Conservation (phyloP, 1,140 invertebrate species). For the Drosophila sproati region DNA sequence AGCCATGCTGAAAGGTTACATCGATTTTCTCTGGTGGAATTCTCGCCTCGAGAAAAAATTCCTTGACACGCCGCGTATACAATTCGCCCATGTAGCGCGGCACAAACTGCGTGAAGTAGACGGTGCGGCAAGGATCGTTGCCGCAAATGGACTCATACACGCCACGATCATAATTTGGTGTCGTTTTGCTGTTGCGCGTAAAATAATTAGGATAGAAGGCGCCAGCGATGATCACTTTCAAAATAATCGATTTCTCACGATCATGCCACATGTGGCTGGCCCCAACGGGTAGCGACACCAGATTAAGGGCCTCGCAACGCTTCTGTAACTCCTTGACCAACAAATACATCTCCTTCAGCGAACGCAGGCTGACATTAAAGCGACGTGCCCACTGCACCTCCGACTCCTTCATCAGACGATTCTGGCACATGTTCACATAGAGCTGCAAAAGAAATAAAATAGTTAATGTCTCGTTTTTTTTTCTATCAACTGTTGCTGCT, state of each 20-base stretch:
- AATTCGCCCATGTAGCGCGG: slow-evolving; percentile 89
- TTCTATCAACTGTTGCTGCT: neutral
- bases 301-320: slow-evolving; percentile 86
- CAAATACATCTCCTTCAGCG: slow-evolving; percentile 90
- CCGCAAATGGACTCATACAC: slow-evolving; percentile 88
- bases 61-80: slow-evolving; percentile 88
- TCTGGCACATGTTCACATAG: slow-evolving; percentile 56
- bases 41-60: slow-evolving; percentile 85
- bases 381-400: slow-evolving; percentile 88
- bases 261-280: slow-evolving; percentile 83
- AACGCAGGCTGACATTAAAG: slow-evolving; percentile 90
- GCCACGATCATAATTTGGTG: slow-evolving; percentile 86
- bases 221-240: slow-evolving; percentile 88
- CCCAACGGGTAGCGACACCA: slow-evolving; percentile 51
- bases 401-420: slow-evolving; percentile 32
- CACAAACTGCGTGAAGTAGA: slow-evolving; percentile 89
- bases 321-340: slow-evolving; percentile 89
- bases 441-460: slow-evolving; percentile 24
- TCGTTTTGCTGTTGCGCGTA: slow-evolving; percentile 85
- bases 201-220: slow-evolving; percentile 98
- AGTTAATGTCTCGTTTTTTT: neutral
- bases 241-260: slow-evolving; percentile 86
- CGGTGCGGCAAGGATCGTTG: slow-evolving; percentile 90
- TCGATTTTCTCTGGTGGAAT: slow-evolving; percentile 85
- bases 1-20: slow-evolving; percentile 87